Conservation (phyloP, 2,113 vertebrate genomes). For the Oncorhynchus tshawytscha region DNA sequence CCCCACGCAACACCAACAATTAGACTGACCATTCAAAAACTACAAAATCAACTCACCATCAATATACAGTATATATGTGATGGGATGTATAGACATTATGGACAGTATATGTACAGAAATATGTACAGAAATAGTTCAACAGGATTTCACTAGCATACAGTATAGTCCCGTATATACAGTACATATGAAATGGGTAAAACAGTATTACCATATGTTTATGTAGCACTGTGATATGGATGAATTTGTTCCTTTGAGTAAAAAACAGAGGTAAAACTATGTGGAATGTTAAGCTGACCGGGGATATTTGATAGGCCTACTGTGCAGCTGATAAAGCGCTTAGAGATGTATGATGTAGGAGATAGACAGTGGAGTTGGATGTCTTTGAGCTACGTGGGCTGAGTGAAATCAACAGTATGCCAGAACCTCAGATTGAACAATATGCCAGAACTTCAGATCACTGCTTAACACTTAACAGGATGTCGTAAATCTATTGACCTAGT, state of each 20-base stretch:
- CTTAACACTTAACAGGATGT: constrained; percentile 14
- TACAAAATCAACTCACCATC: neutral
- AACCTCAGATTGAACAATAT: constrained; percentile 13
- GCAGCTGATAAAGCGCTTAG: neutral
- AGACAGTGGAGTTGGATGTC: constrained; percentile 1
- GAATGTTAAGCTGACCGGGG: constrained; percentile 4
- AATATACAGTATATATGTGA: too few relatives aligned
- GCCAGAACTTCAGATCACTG: constrained; percentile 9
- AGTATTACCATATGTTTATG: neutral
- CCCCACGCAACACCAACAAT: neutral
- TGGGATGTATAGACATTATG: too few relatives aligned
- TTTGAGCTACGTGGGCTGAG: constrained; percentile 5
- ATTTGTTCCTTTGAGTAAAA: neutral
- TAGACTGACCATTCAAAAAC: constrained; percentile 15
- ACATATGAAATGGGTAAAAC: too few relatives aligned
- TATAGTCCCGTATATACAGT: too few relatives aligned
- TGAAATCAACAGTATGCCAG: constrained; percentile 9
- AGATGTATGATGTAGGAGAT: constrained; percentile 9
- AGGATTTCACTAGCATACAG: too few relatives aligned
- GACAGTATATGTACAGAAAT: too few relatives aligned
- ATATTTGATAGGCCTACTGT: constrained; percentile 2
- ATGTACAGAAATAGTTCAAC: too few relatives aligned
- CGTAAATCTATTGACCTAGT: constrained; percentile 39
- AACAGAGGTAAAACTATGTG: neutral
- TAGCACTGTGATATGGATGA: neutral